A percentile compares a stretch with the other conserved stretches of the same genome.
Evolutionary conservation across 2,888 invertebrate species (phyloP).

Genomic region (Notodonta dromedarius): DNA sequence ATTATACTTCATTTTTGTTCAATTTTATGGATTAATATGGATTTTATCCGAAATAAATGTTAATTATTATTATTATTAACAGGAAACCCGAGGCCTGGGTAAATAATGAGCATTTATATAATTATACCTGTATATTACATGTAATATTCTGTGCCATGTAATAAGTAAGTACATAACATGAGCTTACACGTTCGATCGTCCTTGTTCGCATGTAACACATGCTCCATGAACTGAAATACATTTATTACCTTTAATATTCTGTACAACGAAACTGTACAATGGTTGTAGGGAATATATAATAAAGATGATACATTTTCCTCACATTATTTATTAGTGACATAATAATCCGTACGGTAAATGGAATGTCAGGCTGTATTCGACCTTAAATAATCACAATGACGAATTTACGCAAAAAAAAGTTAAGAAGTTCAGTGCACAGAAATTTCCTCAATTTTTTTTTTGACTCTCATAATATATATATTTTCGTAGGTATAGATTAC

Average conservation of each 20-base stretch:
- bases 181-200: slow-evolving; percentile 2
- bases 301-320: neutral
- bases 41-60: no score
- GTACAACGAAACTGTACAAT: slow-evolving; percentile 4
- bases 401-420: neutral
- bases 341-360: slow-evolving; percentile 3
- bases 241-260: slow-evolving; percentile 1
- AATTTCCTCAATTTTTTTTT: no score
- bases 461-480: no score
- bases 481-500: no score
- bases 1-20: no score
- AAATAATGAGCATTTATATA: no score
- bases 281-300: neutral
- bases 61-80: no score
- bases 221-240: neutral
- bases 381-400: neutral
- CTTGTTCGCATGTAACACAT: neutral
- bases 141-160: no score
- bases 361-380: neutral
- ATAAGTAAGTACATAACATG: neutral
- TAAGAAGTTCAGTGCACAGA: no score
- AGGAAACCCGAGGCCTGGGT: no score
- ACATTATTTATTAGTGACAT: slow-evolving; percentile 3
- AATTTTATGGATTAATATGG: no score
- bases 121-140: no score